phyloP scores from a whole-genome alignment of 2,888 invertebrate genomes.

The Chloromyia formosa region DNA sequence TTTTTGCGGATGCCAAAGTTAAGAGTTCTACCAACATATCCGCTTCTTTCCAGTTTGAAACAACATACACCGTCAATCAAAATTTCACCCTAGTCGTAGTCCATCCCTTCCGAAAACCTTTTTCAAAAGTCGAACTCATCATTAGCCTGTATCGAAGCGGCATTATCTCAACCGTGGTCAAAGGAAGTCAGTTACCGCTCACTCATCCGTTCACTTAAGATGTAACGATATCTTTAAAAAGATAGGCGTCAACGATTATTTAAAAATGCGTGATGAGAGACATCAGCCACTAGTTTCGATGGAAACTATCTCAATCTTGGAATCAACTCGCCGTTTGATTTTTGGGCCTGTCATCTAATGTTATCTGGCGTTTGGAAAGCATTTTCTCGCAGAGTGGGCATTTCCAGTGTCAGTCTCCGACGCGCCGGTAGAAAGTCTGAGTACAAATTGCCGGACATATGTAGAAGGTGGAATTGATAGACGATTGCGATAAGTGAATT shows the following conservation, averaged over 20 bases:
- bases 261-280: constrained; percentile 33
- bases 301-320: constrained; percentile 2
- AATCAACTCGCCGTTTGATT: constrained; percentile 8
- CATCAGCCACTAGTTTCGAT: constrained; percentile 31
- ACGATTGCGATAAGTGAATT: constrained; percentile 42
- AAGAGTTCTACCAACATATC: too few species aligned
- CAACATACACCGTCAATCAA: too few species aligned
- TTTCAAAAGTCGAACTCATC: constrained; percentile 28
- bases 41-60: too few species aligned
- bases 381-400: constrained; percentile 7
- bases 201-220: constrained; percentile 33
- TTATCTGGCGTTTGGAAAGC: constrained; percentile 18
- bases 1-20: too few species aligned
- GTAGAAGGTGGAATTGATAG: constrained; percentile 27
- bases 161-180: background rate
- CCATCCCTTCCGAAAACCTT: background rate
- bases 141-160: constrained; percentile 24
- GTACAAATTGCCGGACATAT: constrained; percentile 16
- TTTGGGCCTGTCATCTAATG: constrained; percentile 30
- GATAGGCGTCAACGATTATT: constrained; percentile 43
- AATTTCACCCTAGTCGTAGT: too few species aligned
- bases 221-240: constrained; percentile 19
- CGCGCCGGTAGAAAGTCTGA: constrained; percentile 22
- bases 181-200: background rate
- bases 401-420: constrained; percentile 28